Percentiles rank a stretch among this genome's conserved stretches.
Conservation (phyloP, 1,140 invertebrate species). For the Nomia melanderi region DNA sequence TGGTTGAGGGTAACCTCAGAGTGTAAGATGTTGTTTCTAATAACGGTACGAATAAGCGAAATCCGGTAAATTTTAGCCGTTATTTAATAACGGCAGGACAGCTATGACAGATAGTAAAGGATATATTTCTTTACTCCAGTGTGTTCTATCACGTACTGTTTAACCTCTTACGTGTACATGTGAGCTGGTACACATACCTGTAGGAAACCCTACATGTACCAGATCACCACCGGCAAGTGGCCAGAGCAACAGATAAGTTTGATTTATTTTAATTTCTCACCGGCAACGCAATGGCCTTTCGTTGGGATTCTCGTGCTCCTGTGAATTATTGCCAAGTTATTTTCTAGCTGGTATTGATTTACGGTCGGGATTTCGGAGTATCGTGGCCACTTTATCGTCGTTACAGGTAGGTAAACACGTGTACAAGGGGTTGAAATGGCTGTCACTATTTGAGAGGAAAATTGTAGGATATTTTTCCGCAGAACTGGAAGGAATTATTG, state of each 20-base stretch:
- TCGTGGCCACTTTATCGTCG: constrained; percentile 70
- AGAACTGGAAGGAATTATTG: not conserved
- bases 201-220: constrained; percentile 38
- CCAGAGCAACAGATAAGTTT: constrained; percentile 75
- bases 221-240: constrained; percentile 69
- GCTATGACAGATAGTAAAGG: constrained; percentile 56
- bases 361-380: constrained; percentile 68
- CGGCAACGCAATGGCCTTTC: constrained; percentile 57
- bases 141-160: constrained; percentile 57
- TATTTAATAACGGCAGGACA: constrained; percentile 63
- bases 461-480: constrained; percentile 1
- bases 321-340: constrained; percentile 73
- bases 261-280: constrained; percentile 78
- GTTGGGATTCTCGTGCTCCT: constrained; percentile 52
- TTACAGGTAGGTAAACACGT: constrained; percentile 72
- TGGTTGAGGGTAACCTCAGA: too few species aligned
- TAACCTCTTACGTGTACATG: constrained; percentile 32
- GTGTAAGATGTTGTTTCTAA: not conserved
- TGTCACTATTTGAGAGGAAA: constrained; percentile 47
- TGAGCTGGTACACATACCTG: not conserved
- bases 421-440: constrained; percentile 55
- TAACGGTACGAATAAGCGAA: not conserved
- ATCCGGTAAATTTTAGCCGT: not conserved
- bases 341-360: constrained; percentile 76
- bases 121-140: constrained; percentile 56